Percentiles rank a stretch among this genome's conserved stretches.
These are phyloP conservation scores for Bombycilla garrulus DNA, from an alignment of 2,113 vertebrate genomes.

Conservation along the genomic window DNA sequence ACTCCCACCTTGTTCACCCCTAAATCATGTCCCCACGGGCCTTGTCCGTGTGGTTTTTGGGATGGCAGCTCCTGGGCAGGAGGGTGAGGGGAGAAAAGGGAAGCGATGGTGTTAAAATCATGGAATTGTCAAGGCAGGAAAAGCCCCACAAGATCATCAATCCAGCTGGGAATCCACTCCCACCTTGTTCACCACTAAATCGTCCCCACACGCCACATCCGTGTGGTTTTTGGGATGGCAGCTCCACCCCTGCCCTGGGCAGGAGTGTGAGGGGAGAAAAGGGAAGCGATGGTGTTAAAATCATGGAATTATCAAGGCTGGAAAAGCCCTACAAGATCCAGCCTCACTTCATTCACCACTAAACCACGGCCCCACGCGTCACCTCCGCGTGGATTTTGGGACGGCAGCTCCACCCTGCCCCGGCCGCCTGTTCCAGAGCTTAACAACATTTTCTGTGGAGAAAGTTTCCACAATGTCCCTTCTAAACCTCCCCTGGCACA, in stretches of 20 bases:
- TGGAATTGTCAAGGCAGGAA: neutral
- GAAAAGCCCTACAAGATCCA: neutral
- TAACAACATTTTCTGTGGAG: neutral
- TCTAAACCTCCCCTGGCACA: neutral
- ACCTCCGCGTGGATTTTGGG: too few relatives aligned
- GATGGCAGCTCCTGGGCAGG: too few relatives aligned
- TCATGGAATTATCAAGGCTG: neutral
- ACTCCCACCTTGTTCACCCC: too few relatives aligned
- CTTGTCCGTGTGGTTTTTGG: accelerated
- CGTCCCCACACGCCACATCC: accelerated
- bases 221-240: accelerated
- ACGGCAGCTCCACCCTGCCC: neutral
- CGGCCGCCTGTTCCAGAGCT: accelerated
- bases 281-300: accelerated
- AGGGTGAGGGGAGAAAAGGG: neutral
- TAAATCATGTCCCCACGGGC: accelerated
- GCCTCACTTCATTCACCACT: too few relatives aligned
- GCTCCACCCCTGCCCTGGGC: too few relatives aligned
- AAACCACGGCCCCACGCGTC: too few relatives aligned
- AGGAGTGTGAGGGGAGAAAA: neutral
- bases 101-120: accelerated
- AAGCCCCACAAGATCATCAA: accelerated
- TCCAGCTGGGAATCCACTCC: neutral
- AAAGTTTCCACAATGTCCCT: neutral
- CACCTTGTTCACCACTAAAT: accelerated